Base-by-base conservation (phyloP, 2,888 invertebrate genomes). In the Heliconius erato region DNA sequence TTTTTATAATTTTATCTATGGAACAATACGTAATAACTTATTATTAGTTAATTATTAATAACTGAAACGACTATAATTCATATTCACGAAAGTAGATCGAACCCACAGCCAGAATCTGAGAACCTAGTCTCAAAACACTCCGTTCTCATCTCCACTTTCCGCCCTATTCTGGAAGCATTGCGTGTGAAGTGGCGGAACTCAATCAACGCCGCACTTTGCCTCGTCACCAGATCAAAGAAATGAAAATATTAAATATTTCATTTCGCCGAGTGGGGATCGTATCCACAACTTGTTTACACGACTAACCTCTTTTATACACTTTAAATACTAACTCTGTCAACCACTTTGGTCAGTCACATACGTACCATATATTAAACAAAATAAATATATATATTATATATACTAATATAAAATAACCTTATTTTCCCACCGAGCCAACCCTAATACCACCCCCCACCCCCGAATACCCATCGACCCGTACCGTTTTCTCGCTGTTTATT, bases 401-500 rank as follows among this genome's bases (percentile, higher is more conserved):
- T 54, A 54, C 54, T 54, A 54, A 54, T 19, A 54, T 7, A 7
- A 54, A 54, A 35, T 40, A 76, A 63, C 26, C 3, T n/a, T 63
- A 63, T 63, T 63, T 67, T 49, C 44, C 0, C 12, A 7, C 16
- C 3, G 28, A 35, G 16, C 9, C 77, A 81, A 32, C 81, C 81
- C 77, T 81, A 11, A 4, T 82, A 83, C 83, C 84, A 79, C 77
- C 79, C 81, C 79, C 84, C 35, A 82, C 74, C 86, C 80, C 83
- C 87, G 88, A 88, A 88, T 89, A 32, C 59, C 71, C 77, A 63
- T 32, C 54, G 54, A 71, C n/a, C 77, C 81, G 71, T 71, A n/a
- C 81, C 77, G 81, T 92, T 93, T 92, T 91, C 89, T 89, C 89
- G 89, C 89, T 93, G 93, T 94, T 94, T 94, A 93, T 94, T 90